Conservation (phyloP, 1,140 invertebrate genomes). For the Calycopis cecrops region DNA sequence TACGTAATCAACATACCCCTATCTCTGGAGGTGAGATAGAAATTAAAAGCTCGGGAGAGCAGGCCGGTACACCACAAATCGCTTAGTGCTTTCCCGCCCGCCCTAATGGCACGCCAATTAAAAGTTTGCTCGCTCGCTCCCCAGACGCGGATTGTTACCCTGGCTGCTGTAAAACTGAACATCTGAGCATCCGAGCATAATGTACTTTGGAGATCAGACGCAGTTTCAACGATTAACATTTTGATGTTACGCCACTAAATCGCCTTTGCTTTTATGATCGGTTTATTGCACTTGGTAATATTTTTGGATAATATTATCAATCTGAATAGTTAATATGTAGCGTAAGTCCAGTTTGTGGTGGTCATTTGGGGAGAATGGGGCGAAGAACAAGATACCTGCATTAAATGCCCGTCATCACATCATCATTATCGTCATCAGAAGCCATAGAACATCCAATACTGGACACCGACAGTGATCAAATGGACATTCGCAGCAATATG, state of each 20-base stretch:
- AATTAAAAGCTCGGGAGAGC: slow-evolving; percentile 72
- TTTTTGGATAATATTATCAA: neutral
- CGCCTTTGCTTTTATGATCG: slow-evolving; percentile 26
- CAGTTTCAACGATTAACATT: slow-evolving; percentile 63
- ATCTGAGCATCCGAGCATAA: slow-evolving; percentile 58
- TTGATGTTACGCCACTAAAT: slow-evolving; percentile 53
- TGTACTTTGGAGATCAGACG: slow-evolving; percentile 55
- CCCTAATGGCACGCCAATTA: slow-evolving; percentile 72
- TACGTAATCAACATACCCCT: slow-evolving; percentile 46
- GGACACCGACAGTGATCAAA: too few species aligned
- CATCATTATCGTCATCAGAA: too few species aligned
- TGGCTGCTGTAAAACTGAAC: slow-evolving; percentile 61
- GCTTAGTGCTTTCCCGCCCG: slow-evolving; percentile 68
- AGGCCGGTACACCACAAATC: slow-evolving; percentile 72
- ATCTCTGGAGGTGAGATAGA: slow-evolving; percentile 59
- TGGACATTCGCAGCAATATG: too few species aligned
- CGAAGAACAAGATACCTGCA: too few species aligned
- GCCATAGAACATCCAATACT: too few species aligned
- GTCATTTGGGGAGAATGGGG: too few species aligned
- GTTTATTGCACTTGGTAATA: slow-evolving; percentile 5
- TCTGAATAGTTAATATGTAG: too few species aligned
- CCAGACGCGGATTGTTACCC: slow-evolving; percentile 60
- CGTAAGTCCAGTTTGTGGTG: too few species aligned
- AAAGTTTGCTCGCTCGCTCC: slow-evolving; percentile 62
- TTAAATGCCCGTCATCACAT: too few species aligned